Percentiles rank a stretch among this genome's conserved stretches.
These are phyloP conservation scores for Caligus rogercresseyi DNA, from an alignment of 1,140 invertebrate genomes.

Conservation along the genomic window DNA sequence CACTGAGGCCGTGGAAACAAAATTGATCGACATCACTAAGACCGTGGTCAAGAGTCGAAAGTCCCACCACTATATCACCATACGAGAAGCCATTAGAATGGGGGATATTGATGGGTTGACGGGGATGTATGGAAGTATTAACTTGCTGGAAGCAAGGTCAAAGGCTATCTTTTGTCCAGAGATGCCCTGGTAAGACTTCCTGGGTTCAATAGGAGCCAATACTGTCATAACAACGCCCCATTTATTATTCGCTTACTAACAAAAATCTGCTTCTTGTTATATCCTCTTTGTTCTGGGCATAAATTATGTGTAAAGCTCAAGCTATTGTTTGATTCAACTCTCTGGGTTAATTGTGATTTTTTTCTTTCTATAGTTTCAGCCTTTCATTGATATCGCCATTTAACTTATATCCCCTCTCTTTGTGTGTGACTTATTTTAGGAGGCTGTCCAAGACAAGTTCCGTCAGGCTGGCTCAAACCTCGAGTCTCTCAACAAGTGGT, in stretches of 20 bases:
- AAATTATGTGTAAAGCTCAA: not conserved
- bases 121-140: slow-evolving; percentile 36
- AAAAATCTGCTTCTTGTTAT: slow-evolving; percentile 19
- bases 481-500: slow-evolving; percentile 66
- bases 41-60: slow-evolving; percentile 52
- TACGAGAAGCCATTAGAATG: slow-evolving; percentile 27
- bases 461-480: slow-evolving; percentile 66
- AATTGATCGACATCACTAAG: slow-evolving; percentile 56
- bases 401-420: too few relatives aligned
- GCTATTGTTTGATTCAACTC: too few relatives aligned
- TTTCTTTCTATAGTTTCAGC: too few relatives aligned
- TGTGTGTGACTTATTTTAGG: slow-evolving; percentile 37
- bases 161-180: slow-evolving; percentile 65
- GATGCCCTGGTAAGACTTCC: slow-evolving; percentile 63
- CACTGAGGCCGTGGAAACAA: slow-evolving; percentile 51
- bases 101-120: slow-evolving; percentile 42
- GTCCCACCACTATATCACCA: slow-evolving; percentile 19
- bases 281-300: not conserved
- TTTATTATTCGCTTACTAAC: slow-evolving; percentile 20
- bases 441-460: slow-evolving; percentile 85
- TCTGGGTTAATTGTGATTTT: too few relatives aligned
- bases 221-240: slow-evolving; percentile 21
- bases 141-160: slow-evolving; percentile 68
- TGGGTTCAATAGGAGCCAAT: not conserved
- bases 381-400: too few relatives aligned